Base-by-base conservation (phyloP, 2,797 vertebrate genomes). In the Perodicticus potto region DNA sequence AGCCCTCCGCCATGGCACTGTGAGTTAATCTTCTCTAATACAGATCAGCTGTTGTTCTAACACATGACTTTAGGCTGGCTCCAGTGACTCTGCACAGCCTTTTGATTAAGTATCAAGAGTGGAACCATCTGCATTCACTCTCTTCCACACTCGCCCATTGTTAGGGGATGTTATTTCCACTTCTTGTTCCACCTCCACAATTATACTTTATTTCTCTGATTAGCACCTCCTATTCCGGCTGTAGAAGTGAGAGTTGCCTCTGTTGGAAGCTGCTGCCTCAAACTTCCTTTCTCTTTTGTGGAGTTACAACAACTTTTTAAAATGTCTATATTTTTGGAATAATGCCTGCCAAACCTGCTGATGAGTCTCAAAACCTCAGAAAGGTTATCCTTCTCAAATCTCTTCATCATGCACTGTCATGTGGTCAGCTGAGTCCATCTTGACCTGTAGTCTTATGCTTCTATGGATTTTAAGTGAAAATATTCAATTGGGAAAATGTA, bases 41-140 rank as follows among this genome's bases (percentile, higher is more conserved):
- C 99, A 98, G 98, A 99, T 99, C 99, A 99, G 99, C 98, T 99
- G 99, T 98, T 98, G 98, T 98, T 98, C 98, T 98, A 98, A 98
- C 98, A 98, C 98, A 98, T 98, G 98, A 98, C 98, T 98, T 98
- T 97, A 93, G 97, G 97, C 98, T 95, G 97, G 98, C 98, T 98
- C 97, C 96, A 96, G 98, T 97, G 98, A 98, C 98, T 98, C 98
- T 92, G 96, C 97, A 97, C 95, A 97, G 98, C 93, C 94, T 98
- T 98, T 98, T 98, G 97, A 98, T 98, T 98, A 98, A 98, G 98
- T 97, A 98, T 96, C 96, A 97, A 97, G 97, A 98, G 97, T 97
- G 92, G 93, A 98, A 96, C 98, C 98, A 97, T 98, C 98, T 98
- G 98, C 93, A 97, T 98, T 98, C 97, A 97, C 97, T 98, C 98